phyloP scores from a whole-genome alignment of 2,888 invertebrate genomes.

The Gryllus longicercus region DNA sequence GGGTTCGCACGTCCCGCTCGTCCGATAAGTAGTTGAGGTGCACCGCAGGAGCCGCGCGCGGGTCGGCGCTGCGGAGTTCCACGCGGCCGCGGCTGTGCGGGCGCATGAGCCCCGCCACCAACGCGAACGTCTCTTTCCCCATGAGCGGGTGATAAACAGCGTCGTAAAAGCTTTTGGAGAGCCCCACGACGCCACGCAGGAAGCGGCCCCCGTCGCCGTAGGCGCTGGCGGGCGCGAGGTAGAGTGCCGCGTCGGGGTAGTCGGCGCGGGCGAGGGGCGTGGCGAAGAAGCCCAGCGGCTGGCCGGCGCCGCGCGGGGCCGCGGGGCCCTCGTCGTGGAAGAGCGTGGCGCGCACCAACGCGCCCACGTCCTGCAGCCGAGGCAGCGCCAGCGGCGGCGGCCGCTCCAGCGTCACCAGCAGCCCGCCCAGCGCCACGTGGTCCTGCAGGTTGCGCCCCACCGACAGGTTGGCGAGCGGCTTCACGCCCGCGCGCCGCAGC shows the following conservation, averaged over 20 bases:
- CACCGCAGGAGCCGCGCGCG: slow-evolving; percentile 25
- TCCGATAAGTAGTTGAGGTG: slow-evolving; percentile 32
- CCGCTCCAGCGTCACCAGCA: not conserved
- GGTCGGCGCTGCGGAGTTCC: slow-evolving; percentile 42
- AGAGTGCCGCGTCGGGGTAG: slow-evolving; percentile 34
- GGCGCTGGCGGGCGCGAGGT: slow-evolving; percentile 40
- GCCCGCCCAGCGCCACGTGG: slow-evolving; percentile 41
- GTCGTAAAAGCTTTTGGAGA: slow-evolving; percentile 34
- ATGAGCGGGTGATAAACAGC: slow-evolving; percentile 28
- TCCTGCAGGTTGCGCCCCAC: slow-evolving; percentile 54
- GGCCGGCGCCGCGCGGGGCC: not conserved
- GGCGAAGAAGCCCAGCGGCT: slow-evolving; percentile 30
- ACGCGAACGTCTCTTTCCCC: slow-evolving; percentile 28
- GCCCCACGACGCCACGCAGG: slow-evolving; percentile 32
- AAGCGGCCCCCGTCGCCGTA: slow-evolving; percentile 41
- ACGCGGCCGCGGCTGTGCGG: slow-evolving; percentile 49
- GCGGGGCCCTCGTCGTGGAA: not conserved
- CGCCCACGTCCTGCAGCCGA: not conserved
- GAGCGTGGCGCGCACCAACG: not conserved
- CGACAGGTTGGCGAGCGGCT: slow-evolving; percentile 32
- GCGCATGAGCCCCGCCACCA: slow-evolving; percentile 42
- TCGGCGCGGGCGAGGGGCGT: slow-evolving; percentile 28
- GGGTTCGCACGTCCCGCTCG: slow-evolving; percentile 25
- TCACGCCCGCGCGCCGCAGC: slow-evolving; percentile 32
- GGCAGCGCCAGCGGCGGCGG: not conserved